A percentile compares a stretch with the other conserved stretches of the same genome.
phyloP scores from a whole-genome alignment of 2,797 vertebrate species.

The Esox lucius region DNA sequence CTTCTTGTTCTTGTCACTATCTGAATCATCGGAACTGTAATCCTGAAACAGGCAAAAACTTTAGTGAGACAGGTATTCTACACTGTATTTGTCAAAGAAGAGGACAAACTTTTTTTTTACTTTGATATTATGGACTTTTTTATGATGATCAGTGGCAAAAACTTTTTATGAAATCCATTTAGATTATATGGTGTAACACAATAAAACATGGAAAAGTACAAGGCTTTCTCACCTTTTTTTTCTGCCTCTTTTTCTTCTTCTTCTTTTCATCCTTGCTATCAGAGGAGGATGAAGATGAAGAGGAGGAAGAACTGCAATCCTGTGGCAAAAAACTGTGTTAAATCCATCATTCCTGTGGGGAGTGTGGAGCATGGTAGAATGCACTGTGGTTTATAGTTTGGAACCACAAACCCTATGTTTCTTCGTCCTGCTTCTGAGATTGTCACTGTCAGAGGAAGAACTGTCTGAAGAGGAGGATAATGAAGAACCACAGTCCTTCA shows the following conservation, averaged over 20 bases:
- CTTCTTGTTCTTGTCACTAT: constrained; percentile 5
- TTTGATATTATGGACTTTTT: too few species aligned
- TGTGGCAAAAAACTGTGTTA: neutral
- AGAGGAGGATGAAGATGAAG: constrained; percentile 11
- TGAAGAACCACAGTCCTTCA: constrained; percentile 5
- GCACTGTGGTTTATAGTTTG: neutral
- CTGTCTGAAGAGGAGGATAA: neutral
- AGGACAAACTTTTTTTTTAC: neutral
- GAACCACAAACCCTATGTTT: constrained; percentile 10
- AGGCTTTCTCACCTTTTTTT: neutral
- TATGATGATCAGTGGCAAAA: too few species aligned
- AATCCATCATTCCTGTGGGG: neutral
- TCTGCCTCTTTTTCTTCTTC: constrained; percentile 8
- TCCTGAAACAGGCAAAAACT: neutral
- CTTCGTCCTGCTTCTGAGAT: constrained; percentile 16
- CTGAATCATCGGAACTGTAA: constrained; percentile 15
- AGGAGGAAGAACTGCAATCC: constrained; percentile 7
- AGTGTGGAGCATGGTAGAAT: neutral
- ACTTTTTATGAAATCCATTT: too few species aligned
- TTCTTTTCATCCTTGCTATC: constrained; percentile 7
- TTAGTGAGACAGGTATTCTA: neutral
- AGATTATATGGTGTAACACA: too few species aligned
- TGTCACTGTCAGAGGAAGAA: constrained; percentile 12
- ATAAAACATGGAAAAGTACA: too few species aligned
- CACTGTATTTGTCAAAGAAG: neutral